These are phyloP conservation scores for Pogonocherus hispidulus DNA, from an alignment of 2,888 invertebrate species.

Conservation along the genomic window DNA sequence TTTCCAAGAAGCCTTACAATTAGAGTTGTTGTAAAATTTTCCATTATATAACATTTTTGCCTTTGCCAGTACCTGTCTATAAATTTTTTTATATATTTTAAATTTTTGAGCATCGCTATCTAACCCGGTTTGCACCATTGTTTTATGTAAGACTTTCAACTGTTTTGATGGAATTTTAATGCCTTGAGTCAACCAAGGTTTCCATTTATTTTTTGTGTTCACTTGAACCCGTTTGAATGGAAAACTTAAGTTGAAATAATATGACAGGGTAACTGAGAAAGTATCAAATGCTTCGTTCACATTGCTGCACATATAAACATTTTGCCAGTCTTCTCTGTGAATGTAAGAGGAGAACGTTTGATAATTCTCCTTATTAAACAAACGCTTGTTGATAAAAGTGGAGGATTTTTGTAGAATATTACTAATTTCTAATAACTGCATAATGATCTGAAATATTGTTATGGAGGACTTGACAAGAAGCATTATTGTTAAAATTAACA, in stretches of 20 bases:
- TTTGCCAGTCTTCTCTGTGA: not conserved
- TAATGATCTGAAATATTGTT: not conserved
- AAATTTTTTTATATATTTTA: not conserved
- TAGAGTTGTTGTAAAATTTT: not conserved
- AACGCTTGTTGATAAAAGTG: not conserved
- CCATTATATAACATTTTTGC: not conserved
- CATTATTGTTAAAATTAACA: not conserved
- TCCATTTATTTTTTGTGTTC: not conserved
- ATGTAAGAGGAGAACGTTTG: not conserved
- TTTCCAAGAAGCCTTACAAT: not conserved
- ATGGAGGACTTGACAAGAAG: not conserved
- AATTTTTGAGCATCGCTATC: not conserved
- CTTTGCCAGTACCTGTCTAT: not conserved
- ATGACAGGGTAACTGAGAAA: not conserved
- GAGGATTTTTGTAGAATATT: not conserved
- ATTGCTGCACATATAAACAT: not conserved
- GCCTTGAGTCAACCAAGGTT: not conserved
- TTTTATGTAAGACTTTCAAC: not conserved
- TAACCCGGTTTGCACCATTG: not conserved
- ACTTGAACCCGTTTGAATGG: not conserved
- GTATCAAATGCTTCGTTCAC: not conserved
- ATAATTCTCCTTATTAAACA: not conserved
- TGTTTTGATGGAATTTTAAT: not conserved
- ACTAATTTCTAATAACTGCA: not conserved
- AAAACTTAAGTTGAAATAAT: not conserved